Conservation (phyloP, 2,888 invertebrate genomes). For the Halocaridina rubra region DNA sequence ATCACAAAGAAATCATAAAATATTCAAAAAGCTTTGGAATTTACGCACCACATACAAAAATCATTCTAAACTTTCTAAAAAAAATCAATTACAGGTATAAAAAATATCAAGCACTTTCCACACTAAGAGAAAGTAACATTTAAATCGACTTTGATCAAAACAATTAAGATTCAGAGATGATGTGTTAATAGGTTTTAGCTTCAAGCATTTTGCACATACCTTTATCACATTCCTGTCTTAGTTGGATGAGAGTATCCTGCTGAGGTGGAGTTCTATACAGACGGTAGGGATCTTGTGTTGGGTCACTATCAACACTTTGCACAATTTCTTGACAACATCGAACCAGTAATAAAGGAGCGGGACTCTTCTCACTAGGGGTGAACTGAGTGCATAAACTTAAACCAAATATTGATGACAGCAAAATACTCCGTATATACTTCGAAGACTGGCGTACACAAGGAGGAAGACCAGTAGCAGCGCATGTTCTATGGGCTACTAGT, state of each 20-base stretch:
- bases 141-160: too few relatives aligned
- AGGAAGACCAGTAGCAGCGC: slow-evolving; percentile 76
- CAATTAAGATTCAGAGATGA: too few relatives aligned
- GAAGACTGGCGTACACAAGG: slow-evolving; percentile 68
- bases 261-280: slow-evolving; percentile 76
- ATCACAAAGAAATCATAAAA: too few relatives aligned
- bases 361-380: slow-evolving; percentile 51
- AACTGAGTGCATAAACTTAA: slow-evolving; percentile 76
- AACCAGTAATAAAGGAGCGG: slow-evolving; percentile 57
- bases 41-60: too few relatives aligned
- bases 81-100: too few relatives aligned
- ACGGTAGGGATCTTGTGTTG: slow-evolving; percentile 75
- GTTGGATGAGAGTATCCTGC: slow-evolving; percentile 74
- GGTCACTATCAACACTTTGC: slow-evolving; percentile 71
- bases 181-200: too few relatives aligned
- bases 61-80: too few relatives aligned
- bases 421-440: slow-evolving; percentile 47
- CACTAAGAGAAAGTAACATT: too few relatives aligned
- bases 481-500: slow-evolving; percentile 78
- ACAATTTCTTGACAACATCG: slow-evolving; percentile 73
- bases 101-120: too few relatives aligned
- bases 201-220: too few relatives aligned
- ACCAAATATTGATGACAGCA: slow-evolving; percentile 73
- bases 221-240: slow-evolving; percentile 68
- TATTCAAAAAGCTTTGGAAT: too few relatives aligned